phyloP scores from a whole-genome alignment of 2,888 invertebrate genomes.

The Colostygia pectinataria region DNA sequence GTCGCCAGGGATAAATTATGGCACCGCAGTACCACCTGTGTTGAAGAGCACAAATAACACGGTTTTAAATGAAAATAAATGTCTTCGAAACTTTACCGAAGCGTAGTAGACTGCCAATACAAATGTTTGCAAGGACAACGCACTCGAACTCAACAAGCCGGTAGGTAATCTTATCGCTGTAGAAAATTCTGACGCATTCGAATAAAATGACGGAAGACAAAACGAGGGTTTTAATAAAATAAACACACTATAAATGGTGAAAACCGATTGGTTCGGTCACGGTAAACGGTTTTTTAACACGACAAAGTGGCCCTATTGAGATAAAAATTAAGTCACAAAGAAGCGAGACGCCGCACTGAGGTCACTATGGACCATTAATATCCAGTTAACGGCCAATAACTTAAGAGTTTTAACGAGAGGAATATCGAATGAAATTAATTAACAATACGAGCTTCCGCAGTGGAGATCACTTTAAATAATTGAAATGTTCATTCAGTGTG shows the following conservation, averaged over 20 bases:
- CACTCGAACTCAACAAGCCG: slow-evolving; percentile 31
- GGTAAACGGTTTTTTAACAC: slow-evolving; percentile 43
- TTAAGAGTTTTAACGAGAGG: slow-evolving; percentile 61
- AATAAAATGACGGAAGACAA: slow-evolving; percentile 53
- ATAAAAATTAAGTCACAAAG: slow-evolving; percentile 59
- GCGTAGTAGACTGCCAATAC: slow-evolving; percentile 11
- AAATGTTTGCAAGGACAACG: slow-evolving; percentile 25
- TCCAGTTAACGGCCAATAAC: slow-evolving; percentile 60
- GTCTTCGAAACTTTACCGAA: slow-evolving; percentile 16
- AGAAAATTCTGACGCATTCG: slow-evolving; percentile 38
- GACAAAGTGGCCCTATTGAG: slow-evolving; percentile 52
- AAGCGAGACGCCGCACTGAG: slow-evolving; percentile 47
- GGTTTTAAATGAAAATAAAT: slow-evolving; percentile 14
- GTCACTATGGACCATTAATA: slow-evolving; percentile 64
- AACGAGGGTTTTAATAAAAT: slow-evolving; percentile 50
- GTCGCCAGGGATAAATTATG: slow-evolving; percentile 38
- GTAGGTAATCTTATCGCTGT: slow-evolving; percentile 46
- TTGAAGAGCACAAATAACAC: slow-evolving; percentile 28
- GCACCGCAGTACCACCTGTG: slow-evolving; percentile 28
- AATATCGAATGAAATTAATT: slow-evolving; percentile 65
- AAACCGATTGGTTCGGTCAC: slow-evolving; percentile 52
- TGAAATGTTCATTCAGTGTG: slow-evolving; percentile 46
- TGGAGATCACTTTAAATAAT: slow-evolving; percentile 41
- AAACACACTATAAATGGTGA: slow-evolving; percentile 55
- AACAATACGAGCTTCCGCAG: slow-evolving; percentile 53